Evolutionary conservation across 2,888 invertebrate species (phyloP), one percentile per base, ranked within the genome.

Genomic region (Eilema depressum): DNA sequence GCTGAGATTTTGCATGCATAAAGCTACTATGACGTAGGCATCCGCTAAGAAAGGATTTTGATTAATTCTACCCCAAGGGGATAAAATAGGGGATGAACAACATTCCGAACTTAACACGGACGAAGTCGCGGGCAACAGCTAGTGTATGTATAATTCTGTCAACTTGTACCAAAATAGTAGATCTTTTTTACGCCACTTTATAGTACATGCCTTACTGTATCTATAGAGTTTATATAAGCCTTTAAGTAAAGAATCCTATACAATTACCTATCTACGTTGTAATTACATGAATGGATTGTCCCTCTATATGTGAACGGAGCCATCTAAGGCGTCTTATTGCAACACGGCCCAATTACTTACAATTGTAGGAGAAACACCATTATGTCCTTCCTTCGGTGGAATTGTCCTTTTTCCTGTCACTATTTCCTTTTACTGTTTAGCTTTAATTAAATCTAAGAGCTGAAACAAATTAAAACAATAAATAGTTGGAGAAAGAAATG

Each of bases 331-430:
- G 63, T 64, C 69, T 69, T 64, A 64, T 64, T 59, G 63, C 68
- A 68, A 3, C 57, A 10, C 62, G 57, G 2, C 63, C 69, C 63
- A 64, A 64, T 69, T 69, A 69, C 69, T 37, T 59, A 59, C 69
- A 23, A 64, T 59, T 59, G 47, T 63, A n/a, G 11, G 28, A 30
- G 57, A 20, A 63, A 63, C 57, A 59, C 30, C 17, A 63, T 68
- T 63, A 20, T 63, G 12, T 26, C 25, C 23, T 30, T n/a, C 59
- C 37, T 64, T 25, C 5, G 37, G 60, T 41, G 10, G 47, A 67
- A 67, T 67, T 61, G 60, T 8, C n/a, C 23, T 41, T 26, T 67
- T 67, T 61, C 28, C 67, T 47, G 14, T 28, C 33, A 53, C 56
- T 30, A 25, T 23, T n/a, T 17, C 33, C 47, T 25, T 7, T 66